phyloP scores from a whole-genome alignment of 2,888 invertebrate genomes.

The Mythimna albipuncta region DNA sequence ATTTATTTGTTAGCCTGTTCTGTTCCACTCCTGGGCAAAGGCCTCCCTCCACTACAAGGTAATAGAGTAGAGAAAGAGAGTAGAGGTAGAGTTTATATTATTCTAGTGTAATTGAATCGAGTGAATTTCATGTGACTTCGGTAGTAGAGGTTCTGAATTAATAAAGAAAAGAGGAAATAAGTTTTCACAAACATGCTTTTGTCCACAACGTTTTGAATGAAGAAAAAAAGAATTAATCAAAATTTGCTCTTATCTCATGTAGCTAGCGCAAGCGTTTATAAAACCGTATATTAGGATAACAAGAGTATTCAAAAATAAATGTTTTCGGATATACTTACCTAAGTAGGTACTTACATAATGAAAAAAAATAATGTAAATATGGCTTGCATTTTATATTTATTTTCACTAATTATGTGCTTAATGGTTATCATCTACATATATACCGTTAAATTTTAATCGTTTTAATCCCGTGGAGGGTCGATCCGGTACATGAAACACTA shows the following conservation, averaged over 20 bases:
- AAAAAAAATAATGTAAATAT: neutral
- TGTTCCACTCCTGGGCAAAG: too few relatives aligned
- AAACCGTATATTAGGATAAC: neutral
- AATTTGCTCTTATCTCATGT: neutral
- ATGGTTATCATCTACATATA: too few relatives aligned
- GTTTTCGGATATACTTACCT: neutral
- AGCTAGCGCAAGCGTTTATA: neutral
- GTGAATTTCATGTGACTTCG: neutral
- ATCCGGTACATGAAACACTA: too few relatives aligned
- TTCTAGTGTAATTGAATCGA: neutral
- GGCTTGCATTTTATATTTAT: neutral
- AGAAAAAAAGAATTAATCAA: constrained; percentile 16
- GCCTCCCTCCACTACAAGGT: too few relatives aligned
- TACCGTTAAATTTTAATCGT: too few relatives aligned
- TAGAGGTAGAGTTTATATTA: too few relatives aligned
- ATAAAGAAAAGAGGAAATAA: neutral
- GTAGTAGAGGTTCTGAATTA: neutral
- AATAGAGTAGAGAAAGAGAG: too few relatives aligned
- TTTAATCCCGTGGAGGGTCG: too few relatives aligned
- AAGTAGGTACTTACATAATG: too few relatives aligned
- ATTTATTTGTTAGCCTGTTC: too few relatives aligned
- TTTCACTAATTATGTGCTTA: neutral
- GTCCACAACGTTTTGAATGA: neutral
- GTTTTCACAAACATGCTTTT: constrained; percentile 11
- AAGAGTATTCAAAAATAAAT: too few relatives aligned